A percentile compares a stretch with the other conserved stretches of the same genome.
phyloP scores from a whole-genome alignment of 1,140 invertebrate species.

The Aphaenogaster rudis region DNA sequence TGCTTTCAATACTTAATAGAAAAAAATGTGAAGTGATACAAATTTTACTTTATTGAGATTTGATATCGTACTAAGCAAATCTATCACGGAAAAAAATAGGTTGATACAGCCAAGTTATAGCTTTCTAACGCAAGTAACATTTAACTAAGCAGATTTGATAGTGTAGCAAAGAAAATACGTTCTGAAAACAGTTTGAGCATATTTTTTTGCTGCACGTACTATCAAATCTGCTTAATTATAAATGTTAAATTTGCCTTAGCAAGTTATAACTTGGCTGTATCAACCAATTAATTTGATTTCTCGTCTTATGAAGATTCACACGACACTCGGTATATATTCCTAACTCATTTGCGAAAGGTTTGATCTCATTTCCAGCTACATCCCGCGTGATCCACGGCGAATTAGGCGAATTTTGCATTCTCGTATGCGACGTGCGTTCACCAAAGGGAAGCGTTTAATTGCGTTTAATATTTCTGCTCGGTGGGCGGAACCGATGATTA shows the following conservation, averaged over 20 bases:
- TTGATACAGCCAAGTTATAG: too few relatives aligned
- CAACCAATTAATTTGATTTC: neutral
- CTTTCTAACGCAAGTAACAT: too few relatives aligned
- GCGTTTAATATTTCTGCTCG: slow-evolving; percentile 64
- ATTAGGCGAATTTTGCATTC: slow-evolving; percentile 41
- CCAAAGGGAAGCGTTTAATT: slow-evolving; percentile 56
- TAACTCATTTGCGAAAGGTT: neutral
- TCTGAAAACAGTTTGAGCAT: too few relatives aligned
- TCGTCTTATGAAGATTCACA: neutral
- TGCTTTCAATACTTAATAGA: neutral
- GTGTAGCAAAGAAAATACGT: too few relatives aligned
- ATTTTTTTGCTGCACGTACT: too few relatives aligned
- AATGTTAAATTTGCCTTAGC: too few relatives aligned
- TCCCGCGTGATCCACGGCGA: neutral
- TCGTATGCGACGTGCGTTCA: neutral
- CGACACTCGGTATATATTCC: neutral
- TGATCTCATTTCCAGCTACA: neutral
- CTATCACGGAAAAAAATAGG: too few relatives aligned
- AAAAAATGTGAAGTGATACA: neutral
- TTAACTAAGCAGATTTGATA: too few relatives aligned
- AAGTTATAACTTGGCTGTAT: too few relatives aligned
- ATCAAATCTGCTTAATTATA: too few relatives aligned
- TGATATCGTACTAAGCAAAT: neutral
- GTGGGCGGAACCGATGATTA: slow-evolving; percentile 51
- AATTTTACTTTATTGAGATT: slow-evolving; percentile 4